phyloP scores from a whole-genome alignment of 2,797 vertebrate species.

The Tauraco hartlaubi region DNA sequence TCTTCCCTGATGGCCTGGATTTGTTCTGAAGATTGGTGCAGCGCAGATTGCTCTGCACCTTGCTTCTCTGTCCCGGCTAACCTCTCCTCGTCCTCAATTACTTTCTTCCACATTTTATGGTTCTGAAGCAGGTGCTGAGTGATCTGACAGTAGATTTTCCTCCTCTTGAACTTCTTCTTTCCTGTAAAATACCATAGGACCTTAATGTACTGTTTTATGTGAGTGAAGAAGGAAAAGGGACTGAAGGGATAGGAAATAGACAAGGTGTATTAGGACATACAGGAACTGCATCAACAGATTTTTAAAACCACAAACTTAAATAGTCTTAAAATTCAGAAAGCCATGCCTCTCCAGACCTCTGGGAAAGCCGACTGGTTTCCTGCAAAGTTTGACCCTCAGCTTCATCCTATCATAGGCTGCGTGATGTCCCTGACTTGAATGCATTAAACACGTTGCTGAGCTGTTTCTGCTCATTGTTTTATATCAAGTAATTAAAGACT shows the following conservation, averaged over 20 bases:
- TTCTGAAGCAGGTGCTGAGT: conserved; percentile 96
- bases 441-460: background rate
- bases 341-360: background rate
- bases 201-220: background rate
- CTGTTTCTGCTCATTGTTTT: background rate
- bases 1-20: conserved; percentile 95
- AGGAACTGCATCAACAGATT: background rate
- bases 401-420: background rate
- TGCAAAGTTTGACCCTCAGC: background rate
- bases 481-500: background rate
- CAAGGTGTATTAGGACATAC: accelerated
- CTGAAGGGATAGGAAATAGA: background rate
- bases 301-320: background rate
- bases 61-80: conserved; percentile 74
- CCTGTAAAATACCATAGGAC: conserved; percentile 61
- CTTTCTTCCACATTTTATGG: conserved; percentile 98
- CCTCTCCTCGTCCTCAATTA: conserved; percentile 91
- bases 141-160: conserved; percentile 95
- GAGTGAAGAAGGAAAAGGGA: background rate
- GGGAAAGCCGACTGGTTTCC: background rate
- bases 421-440: background rate
- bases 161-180: conserved; percentile 86
- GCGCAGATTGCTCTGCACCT: conserved; percentile 73
- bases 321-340: background rate
- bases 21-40: conserved; percentile 87